A percentile compares a stretch with the other conserved stretches of the same genome.
phyloP scores from a whole-genome alignment of 1,140 invertebrate genomes.

The Drosophila tropicalis region DNA sequence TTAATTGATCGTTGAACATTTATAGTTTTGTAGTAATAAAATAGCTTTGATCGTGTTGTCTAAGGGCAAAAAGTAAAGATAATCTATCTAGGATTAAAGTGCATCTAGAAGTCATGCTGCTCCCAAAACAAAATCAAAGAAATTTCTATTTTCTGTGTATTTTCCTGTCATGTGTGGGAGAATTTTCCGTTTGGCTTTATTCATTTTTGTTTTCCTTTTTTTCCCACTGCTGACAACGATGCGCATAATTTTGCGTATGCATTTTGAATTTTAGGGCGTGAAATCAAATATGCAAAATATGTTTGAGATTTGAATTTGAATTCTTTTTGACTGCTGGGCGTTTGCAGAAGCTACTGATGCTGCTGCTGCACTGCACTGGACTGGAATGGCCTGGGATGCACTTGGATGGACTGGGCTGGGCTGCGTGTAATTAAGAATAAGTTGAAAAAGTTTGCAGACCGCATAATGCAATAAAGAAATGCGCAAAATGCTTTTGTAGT shows the following conservation, averaged over 20 bases:
- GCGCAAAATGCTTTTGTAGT: constrained; percentile 50
- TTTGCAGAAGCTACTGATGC: too few relatives aligned
- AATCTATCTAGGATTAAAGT: background rate
- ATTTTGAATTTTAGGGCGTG: constrained; percentile 74
- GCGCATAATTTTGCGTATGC: constrained; percentile 77
- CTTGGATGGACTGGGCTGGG: constrained; percentile 12
- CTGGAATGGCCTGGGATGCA: background rate
- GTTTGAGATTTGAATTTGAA: constrained; percentile 50
- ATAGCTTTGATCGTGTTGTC: too few relatives aligned
- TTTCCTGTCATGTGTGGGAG: constrained; percentile 65
- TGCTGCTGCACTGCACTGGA: background rate
- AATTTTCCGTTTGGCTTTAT: constrained; percentile 17
- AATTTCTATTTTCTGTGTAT: constrained; percentile 36
- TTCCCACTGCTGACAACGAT: constrained; percentile 38
- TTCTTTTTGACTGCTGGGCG: constrained; percentile 34
- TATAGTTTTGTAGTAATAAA: too few relatives aligned
- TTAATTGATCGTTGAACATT: too few relatives aligned
- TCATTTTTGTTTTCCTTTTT: constrained; percentile 8
- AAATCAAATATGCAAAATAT: constrained; percentile 79
- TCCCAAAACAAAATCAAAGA: background rate
- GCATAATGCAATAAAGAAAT: constrained; percentile 56
- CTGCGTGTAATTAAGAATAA: constrained; percentile 71
- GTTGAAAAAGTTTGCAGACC: constrained; percentile 69
- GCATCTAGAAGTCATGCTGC: background rate
- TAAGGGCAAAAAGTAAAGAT: too few relatives aligned